These are phyloP conservation scores for Adrianichthys oophorus DNA, from an alignment of 2,797 vertebrate genomes.

Conservation along the genomic window DNA sequence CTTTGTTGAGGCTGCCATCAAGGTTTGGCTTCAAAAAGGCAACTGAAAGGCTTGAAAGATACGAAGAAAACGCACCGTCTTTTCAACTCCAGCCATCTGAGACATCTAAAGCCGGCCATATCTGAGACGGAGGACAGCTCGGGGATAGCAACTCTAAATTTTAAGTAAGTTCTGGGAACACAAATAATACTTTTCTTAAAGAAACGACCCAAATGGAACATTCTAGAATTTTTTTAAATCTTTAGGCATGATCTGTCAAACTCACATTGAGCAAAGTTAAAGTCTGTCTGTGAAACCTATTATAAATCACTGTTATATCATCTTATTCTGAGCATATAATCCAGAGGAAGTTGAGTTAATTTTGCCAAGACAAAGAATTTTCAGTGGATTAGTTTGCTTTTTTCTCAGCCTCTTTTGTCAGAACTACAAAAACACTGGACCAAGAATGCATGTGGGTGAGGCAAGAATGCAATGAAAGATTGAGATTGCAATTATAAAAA, in stretches of 20 bases:
- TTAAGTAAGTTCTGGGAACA: neutral
- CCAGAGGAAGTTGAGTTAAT: no score
- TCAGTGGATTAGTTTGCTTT: no score
- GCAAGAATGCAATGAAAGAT: no score
- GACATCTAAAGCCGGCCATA: slow-evolving; percentile 56
- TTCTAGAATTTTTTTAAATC: neutral
- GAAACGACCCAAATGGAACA: neutral
- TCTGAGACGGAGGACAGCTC: slow-evolving; percentile 33
- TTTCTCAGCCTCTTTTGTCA: no score
- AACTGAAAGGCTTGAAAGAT: slow-evolving; percentile 48
- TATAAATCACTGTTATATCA: no score
- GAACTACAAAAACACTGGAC: no score
- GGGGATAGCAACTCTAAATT: slow-evolving; percentile 7
- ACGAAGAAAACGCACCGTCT: slow-evolving; percentile 46
- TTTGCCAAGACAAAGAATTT: no score
- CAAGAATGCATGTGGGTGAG: no score
- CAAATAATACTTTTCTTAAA: slow-evolving; percentile 11
- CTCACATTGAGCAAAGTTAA: neutral
- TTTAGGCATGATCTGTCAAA: neutral
- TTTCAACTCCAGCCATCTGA: slow-evolving; percentile 54
- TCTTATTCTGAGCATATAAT: no score
- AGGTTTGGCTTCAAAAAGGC: slow-evolving; percentile 44
- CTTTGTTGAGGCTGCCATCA: slow-evolving; percentile 20
- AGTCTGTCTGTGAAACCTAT: neutral
- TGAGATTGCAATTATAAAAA: no score